These are phyloP conservation scores for Xylocopa sonorina DNA, from an alignment of 1,140 invertebrate species.

Conservation along the genomic window DNA sequence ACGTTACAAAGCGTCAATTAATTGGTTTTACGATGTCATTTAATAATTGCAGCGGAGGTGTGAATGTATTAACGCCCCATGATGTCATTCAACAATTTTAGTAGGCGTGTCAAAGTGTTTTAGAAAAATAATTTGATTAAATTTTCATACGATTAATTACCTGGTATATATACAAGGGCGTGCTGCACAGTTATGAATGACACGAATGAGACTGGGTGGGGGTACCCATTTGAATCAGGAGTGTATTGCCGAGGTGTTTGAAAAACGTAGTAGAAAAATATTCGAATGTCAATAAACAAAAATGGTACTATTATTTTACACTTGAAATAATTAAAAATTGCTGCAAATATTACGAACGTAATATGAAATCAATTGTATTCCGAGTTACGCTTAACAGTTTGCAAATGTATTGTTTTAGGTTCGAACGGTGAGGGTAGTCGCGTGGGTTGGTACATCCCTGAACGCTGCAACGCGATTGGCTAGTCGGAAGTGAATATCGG, in stretches of 20 bases:
- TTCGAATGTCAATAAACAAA: no score
- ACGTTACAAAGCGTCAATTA: not conserved
- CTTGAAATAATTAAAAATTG: not conserved
- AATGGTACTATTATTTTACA: no score
- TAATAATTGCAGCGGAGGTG: no score
- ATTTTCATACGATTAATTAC: not conserved
- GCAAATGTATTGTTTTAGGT: not conserved
- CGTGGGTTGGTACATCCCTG: conserved; percentile 15
- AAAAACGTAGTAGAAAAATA: not conserved
- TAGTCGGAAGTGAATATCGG: conserved; percentile 12
- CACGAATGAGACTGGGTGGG: no score
- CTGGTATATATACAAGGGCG: not conserved
- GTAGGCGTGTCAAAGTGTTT: not conserved
- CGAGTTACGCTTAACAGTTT: no score
- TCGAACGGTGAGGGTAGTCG: not conserved
- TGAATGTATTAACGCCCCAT: no score
- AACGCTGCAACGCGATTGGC: conserved; percentile 22
- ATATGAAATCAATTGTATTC: no score
- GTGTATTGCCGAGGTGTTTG: not conserved
- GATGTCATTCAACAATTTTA: no score
- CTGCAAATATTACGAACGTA: no score
- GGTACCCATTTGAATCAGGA: not conserved
- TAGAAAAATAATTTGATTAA: not conserved
- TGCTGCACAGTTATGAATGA: not conserved
- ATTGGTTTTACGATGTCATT: no score